Conservation (phyloP, 2,888 invertebrate genomes). For the Fragum sueziense region DNA sequence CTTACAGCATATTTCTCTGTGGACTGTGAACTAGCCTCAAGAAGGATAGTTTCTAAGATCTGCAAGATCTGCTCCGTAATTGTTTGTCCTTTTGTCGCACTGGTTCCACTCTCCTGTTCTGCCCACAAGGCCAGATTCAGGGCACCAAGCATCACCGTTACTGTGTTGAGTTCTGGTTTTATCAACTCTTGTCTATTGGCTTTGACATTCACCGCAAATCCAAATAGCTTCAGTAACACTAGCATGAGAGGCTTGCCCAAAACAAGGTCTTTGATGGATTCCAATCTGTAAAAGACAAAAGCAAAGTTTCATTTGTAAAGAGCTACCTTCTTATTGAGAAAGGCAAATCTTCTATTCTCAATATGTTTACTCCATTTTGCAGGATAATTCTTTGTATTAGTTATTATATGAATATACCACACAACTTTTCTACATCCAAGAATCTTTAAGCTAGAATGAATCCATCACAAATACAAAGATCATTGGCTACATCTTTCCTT, state of each 20-base stretch:
- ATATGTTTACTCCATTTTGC: no score
- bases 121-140: conserved; percentile 86
- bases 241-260: conserved; percentile 93
- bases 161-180: conserved; percentile 88
- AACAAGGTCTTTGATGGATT: conserved; percentile 92
- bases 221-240: conserved; percentile 94
- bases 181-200: conserved; percentile 94
- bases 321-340: no score
- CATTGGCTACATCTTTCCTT: no score
- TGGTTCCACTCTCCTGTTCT: conserved; percentile 78
- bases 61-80: conserved; percentile 95
- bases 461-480: no score
- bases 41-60: conserved; percentile 97
- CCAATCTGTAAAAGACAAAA: conserved; percentile 86
- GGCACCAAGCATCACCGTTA: conserved; percentile 86
- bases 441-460: no score
- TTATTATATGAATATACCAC: no score
- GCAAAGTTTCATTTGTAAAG: no score
- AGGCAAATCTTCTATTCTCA: no score
- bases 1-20: conserved; percentile 88
- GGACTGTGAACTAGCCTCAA: conserved; percentile 94
- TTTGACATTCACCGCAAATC: conserved; percentile 92
- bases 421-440: no score
- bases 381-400: no score
- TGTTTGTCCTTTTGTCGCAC: conserved; percentile 82